phyloP scores from a whole-genome alignment of 2,888 invertebrate species.

The Apodemia hepburni region DNA sequence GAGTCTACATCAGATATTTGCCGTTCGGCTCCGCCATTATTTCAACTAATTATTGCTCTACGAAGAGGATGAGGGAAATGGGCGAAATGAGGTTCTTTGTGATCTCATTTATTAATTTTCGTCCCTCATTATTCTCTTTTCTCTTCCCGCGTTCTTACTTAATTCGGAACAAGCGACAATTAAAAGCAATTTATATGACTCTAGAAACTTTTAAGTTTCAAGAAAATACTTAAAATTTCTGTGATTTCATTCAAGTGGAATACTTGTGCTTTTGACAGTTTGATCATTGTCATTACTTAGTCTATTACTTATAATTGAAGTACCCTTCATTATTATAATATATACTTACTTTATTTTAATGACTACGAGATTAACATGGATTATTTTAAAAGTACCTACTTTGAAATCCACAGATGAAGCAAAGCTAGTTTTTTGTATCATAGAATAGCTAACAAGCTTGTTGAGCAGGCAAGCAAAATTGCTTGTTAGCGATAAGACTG shows the following conservation, averaged over 20 bases:
- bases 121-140: constrained; percentile 47
- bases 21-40: constrained; percentile 37
- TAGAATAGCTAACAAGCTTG: too few relatives aligned
- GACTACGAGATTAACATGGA: too few relatives aligned
- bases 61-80: constrained; percentile 55
- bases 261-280: background rate
- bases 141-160: constrained; percentile 31
- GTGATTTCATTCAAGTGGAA: constrained; percentile 1
- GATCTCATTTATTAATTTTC: constrained; percentile 59
- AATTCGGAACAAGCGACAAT: constrained; percentile 12
- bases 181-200: constrained; percentile 16
- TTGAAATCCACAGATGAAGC: too few relatives aligned
- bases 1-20: background rate
- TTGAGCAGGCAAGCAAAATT: too few relatives aligned
- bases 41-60: constrained; percentile 59
- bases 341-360: too few relatives aligned
- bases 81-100: constrained; percentile 68
- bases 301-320: too few relatives aligned
- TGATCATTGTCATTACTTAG: background rate
- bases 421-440: too few relatives aligned
- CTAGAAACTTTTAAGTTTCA: constrained; percentile 1
- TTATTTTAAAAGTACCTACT: too few relatives aligned
- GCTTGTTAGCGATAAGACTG: too few relatives aligned
- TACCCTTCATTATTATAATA: too few relatives aligned
- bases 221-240: background rate